These are phyloP conservation scores for Tigriopus japonicus DNA, from an alignment of 1,140 invertebrate genomes.

Conservation along the genomic window DNA sequence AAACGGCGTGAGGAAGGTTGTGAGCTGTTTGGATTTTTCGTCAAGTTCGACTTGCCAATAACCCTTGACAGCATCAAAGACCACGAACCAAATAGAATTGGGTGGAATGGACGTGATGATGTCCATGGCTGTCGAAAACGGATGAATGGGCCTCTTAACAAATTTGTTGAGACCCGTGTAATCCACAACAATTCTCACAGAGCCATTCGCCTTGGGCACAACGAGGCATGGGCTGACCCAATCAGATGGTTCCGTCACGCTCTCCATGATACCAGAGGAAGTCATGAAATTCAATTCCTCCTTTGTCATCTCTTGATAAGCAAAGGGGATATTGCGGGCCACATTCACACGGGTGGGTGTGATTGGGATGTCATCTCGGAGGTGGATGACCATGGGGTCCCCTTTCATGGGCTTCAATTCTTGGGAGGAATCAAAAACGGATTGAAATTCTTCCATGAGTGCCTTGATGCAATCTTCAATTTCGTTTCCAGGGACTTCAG, in stretches of 20 bases:
- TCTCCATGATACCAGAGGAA: background rate
- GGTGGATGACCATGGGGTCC: background rate
- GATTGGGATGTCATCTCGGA: background rate
- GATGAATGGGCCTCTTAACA: constrained; percentile 20
- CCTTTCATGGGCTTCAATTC: background rate
- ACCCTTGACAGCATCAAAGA: constrained; percentile 19
- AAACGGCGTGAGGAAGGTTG: background rate
- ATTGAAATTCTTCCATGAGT: no score
- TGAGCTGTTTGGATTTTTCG: background rate
- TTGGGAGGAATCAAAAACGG: no score
- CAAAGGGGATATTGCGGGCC: background rate
- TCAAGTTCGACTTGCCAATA: background rate
- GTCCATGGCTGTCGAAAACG: constrained; percentile 19
- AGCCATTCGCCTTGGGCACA: constrained; percentile 24
- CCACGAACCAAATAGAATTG: constrained; percentile 14
- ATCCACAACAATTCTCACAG: constrained; percentile 27
- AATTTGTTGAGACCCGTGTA: constrained; percentile 22
- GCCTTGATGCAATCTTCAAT: no score
- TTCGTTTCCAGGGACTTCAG: no score
- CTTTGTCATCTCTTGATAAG: background rate
- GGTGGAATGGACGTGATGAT: constrained; percentile 12
- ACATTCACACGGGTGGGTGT: background rate
- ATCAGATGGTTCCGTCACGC: background rate
- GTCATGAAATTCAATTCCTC: background rate
- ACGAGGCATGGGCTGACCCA: background rate